Base-by-base conservation (phyloP, 2,888 invertebrate species). In the Rhogogaster chlorosoma region DNA sequence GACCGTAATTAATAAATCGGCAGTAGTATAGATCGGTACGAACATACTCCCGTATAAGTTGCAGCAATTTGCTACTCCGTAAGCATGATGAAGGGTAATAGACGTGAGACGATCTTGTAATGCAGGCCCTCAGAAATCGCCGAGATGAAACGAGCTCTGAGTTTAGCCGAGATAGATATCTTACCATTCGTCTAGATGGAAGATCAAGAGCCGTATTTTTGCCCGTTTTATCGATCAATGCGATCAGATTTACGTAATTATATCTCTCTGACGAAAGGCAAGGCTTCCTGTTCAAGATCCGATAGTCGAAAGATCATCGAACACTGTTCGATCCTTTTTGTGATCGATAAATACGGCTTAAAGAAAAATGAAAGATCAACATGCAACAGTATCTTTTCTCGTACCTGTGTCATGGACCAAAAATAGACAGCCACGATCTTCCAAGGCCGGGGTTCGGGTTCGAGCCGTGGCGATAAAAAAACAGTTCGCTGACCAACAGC, bases 401-500 rank as follows among this genome's bases (percentile, higher is more conserved):
- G 61, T 12, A 78, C 57, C 77, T 77, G 32, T 32, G 77, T 78
- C 77, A 53, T 78, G 57, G 53, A 78, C 77, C 77, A 32, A 57
- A 78, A 78, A 78, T 78, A 78, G n/a, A 45, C 57, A 18, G 18
- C 57, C 32, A 32, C 32, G 57, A 53, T 53, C 32, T 9, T 53
- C 77, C 18, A 29, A 57, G 57, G 53, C 32, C 36, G 7, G n/a
- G 18, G n/a, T 71, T 38, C 18, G 36, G n/a, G 18, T 18, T 38
- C 36, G 15, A 26, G 26, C 18, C 15, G 12, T 22, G 32, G n/a
- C 32, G 26, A 29, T n/a, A 53, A 57, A 18, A 53, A 53, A 53
- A 53, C n/a, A 18, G n/a, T 36, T 36, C 36, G 36, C 3, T 5
- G 36, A 36, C 36, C 3, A 36, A 36, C 36, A 5, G 36, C 36